Evolutionary conservation across 2,797 vertebrate species (phyloP), one percentile per base, ranked within the genome.

Genomic region (Periparus ater): DNA sequence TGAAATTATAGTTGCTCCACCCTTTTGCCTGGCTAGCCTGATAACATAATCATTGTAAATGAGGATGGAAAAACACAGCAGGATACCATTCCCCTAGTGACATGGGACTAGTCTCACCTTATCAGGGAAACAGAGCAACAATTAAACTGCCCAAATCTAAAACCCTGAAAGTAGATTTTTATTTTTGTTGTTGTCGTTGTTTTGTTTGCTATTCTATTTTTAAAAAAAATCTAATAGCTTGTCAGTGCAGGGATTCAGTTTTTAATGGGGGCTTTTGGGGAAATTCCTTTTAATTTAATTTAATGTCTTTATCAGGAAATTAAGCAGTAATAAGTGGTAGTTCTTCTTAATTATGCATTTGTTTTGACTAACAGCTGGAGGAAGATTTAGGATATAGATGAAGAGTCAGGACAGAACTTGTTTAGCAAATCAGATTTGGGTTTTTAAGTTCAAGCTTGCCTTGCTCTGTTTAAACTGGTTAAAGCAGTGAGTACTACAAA

Each of bases 41-140:
- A 99, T 99, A 99, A 99, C 99, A 99, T 98, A 99, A 99, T 99
- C 98, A 99, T 98, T 98, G 99, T 98, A 99, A 99, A 99, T 99
- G 98, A 99, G 98, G 98, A 98, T 98, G 97, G 98, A 98, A 97
- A 98, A 97, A 97, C 94, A 95, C 98, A 98, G 98, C 97, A 97
- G 97, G 98, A 97, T 95, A 94, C 93, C 91, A 97, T 97, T 97
- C 97, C 98, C 97, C 94, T 25, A 76, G 97, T 98, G 97, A 96
- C 97, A 97, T 68, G 50, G 95, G 96, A 95, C 96, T 82, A 83
- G 96, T 89, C 97, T 97, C 97, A 97, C 96, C 97, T 97, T 97
- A 98, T 97, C 97, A 80, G 87, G 85, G 81, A 98, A 97, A 97
- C 76, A 97, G 96, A 96, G 91, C 88, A 97, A 97, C 97, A 98